Base-by-base conservation (phyloP, 2,113 vertebrate species). In the Cochlearius cochlearius region DNA sequence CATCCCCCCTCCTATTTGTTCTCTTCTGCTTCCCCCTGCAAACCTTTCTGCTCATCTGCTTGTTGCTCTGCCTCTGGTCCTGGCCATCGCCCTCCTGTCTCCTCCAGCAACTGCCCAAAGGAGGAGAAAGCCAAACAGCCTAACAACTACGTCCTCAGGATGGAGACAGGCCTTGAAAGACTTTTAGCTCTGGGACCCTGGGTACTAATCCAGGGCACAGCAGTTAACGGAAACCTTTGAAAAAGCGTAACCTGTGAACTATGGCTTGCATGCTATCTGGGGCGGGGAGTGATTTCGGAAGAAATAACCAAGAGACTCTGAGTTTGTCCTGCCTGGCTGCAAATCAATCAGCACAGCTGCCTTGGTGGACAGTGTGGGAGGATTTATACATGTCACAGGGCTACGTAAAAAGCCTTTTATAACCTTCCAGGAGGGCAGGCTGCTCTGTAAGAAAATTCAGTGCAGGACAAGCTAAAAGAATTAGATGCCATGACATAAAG, bases 341-440 rank as follows among this genome's bases (percentile, higher is more conserved):
- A 94, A 87, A 95, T 96, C 92, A 56, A 11, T 56, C 56, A 39
- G 38, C 53, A 68, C 36, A 47, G 38, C 92, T 81, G 80, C 38
- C 73, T 41, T 25, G 22, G 30, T 73, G 62, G 75, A 38, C 68
- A 71, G 77, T 3, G 18, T 59, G 26, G 50, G 62, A 94, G 73
- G 76, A 91, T 47, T 74, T 81, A 49, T 60, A 18, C 47, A 19
- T 75, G 68, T 25, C 68, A 36, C 12, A 19, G 12, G 26, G 23
- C 83, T 96, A 76, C 92, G 86, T 60, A 81, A 91, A 90, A 60
- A 85, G 38, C 29, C 45, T 87, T 96, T 92, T 77, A 67, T 26
- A 66, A 62, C 71, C 43, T 86, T 91, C 50, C 90, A 82, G 59
- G 41, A 80, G 25, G 50, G 64, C 67, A 93, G 38, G 55, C 53